Evolutionary conservation across 2,797 vertebrate genomes (phyloP).

Genomic region (Okamejei kenojei): DNA sequence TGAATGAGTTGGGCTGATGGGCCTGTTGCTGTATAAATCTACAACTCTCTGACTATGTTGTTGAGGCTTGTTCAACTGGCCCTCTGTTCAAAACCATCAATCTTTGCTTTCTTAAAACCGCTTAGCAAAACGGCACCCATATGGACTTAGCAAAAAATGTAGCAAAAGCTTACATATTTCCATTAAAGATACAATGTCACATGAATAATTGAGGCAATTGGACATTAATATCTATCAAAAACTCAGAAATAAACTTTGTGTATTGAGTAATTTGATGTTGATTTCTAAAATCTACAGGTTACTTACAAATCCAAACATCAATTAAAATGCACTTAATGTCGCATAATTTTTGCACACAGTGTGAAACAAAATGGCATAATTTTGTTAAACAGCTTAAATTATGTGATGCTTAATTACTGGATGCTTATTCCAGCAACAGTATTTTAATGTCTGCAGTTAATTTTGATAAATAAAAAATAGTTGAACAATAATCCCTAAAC

Average conservation of each 20-base stretch:
- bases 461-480: background rate
- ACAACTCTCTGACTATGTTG: background rate
- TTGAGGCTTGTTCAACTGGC: background rate
- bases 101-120: background rate
- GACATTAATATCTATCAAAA: background rate
- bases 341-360: background rate
- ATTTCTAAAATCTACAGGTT: background rate
- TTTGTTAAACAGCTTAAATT: background rate
- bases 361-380: background rate
- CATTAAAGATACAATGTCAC: background rate
- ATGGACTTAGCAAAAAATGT: background rate
- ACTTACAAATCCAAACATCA: background rate
- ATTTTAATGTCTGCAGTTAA: background rate
- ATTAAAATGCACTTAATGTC: background rate
- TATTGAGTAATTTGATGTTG: background rate
- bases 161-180: background rate
- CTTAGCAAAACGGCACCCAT: background rate
- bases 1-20: too few species aligned
- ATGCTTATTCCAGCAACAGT: background rate
- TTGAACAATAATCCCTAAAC: background rate
- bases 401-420: background rate
- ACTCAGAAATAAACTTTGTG: background rate
- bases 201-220: background rate
- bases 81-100: background rate
- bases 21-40: too few species aligned